Percentiles rank a stretch among this genome's conserved stretches.
phyloP scores from a whole-genome alignment of 1,140 invertebrate genomes.

The Heliothis virescens region DNA sequence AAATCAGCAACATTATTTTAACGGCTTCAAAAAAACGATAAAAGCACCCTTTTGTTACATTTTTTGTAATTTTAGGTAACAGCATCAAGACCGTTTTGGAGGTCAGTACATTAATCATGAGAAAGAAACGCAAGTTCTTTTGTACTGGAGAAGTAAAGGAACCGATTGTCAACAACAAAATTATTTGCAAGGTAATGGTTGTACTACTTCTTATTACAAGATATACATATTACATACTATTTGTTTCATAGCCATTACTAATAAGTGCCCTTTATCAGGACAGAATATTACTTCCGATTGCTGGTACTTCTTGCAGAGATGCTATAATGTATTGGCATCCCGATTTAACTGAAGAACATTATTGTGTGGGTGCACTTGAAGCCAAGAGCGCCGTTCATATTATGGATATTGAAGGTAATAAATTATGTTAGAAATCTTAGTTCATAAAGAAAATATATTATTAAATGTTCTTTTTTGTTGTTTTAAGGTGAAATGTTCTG shows the following conservation, averaged over 20 bases:
- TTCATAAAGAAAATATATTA: background rate
- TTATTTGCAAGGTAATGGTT: constrained; percentile 76
- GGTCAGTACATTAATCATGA: constrained; percentile 80
- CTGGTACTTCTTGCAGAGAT: constrained; percentile 78
- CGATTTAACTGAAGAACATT: constrained; percentile 80
- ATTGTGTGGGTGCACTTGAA: constrained; percentile 81
- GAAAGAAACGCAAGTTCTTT: constrained; percentile 80
- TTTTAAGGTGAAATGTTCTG: constrained; percentile 82
- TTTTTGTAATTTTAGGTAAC: constrained; percentile 64
- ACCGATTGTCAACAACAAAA: constrained; percentile 81
- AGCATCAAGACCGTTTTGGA: constrained; percentile 83
- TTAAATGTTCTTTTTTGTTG: constrained; percentile 18
- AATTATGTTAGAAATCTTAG: no score
- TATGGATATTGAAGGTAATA: constrained; percentile 80
- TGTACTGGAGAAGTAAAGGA: constrained; percentile 82
- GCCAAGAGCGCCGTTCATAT: constrained; percentile 77
- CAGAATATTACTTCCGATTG: constrained; percentile 77
- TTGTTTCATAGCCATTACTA: background rate
- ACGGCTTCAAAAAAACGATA: no score
- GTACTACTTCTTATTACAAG: no score
- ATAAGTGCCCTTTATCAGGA: constrained; percentile 62
- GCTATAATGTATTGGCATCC: constrained; percentile 83
- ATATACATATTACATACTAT: background rate
- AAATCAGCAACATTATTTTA: no score
- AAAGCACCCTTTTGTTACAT: no score